These are phyloP conservation scores for Carduelis carduelis DNA, from an alignment of 2,797 vertebrate genomes.

Conservation along the genomic window DNA sequence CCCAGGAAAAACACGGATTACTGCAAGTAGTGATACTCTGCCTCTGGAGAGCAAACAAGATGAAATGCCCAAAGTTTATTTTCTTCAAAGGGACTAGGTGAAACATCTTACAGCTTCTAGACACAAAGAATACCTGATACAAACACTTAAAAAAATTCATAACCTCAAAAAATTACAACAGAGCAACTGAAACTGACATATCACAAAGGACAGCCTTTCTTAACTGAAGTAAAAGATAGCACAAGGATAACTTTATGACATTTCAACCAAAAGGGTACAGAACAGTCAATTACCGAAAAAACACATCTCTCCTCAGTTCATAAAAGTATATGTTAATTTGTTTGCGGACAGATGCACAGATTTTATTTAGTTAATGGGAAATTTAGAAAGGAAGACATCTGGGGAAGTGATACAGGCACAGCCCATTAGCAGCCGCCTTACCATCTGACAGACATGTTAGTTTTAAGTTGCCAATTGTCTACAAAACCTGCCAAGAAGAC, in stretches of 20 bases:
- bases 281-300: not conserved
- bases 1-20: no score
- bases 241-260: not conserved
- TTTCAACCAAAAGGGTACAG: not conserved
- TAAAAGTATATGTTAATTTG: not conserved
- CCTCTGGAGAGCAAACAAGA: not conserved
- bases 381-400: not conserved
- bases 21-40: not conserved
- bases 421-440: not conserved
- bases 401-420: not conserved
- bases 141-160: not conserved
- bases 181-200: not conserved
- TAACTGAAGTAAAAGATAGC: not conserved
- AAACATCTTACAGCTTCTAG: not conserved
- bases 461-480: slow-evolving; percentile 32
- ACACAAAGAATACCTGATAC: not conserved
- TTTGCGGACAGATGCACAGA: not conserved
- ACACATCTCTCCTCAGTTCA: not conserved
- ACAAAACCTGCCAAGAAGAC: slow-evolving; percentile 47
- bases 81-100: not conserved
- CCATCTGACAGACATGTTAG: slow-evolving; percentile 39
- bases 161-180: not conserved
- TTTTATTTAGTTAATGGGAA: not conserved
- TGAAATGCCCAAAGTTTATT: not conserved
- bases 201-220: not conserved